Evolutionary conservation across 2,797 vertebrate species (phyloP).

Genomic region (Parauchenoglanis ngamensis): DNA sequence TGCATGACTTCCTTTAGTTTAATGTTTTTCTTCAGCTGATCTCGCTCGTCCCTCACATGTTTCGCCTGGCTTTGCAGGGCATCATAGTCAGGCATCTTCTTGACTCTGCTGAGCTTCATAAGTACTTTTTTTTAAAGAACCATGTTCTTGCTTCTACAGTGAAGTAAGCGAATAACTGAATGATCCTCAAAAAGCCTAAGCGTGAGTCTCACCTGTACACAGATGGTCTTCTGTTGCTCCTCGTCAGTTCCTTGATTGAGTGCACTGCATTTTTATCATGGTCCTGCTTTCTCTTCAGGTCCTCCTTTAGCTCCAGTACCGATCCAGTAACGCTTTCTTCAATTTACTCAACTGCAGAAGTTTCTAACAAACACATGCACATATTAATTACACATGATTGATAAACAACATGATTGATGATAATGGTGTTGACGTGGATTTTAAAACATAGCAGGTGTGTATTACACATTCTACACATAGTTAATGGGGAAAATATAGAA

Average conservation of each 20-base stretch:
- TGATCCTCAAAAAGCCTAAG: neutral
- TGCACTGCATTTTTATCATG: neutral
- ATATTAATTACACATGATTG: neutral
- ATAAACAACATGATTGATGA: too few relatives aligned
- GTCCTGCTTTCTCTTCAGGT: neutral
- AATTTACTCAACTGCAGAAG: neutral
- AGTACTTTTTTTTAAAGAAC: neutral
- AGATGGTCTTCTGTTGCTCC: neutral
- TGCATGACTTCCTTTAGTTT: neutral
- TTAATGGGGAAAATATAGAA: too few relatives aligned
- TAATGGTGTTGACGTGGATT: neutral
- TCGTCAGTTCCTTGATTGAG: neutral
- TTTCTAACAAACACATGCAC: neutral
- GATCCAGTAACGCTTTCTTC: neutral
- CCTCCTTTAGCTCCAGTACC: neutral
- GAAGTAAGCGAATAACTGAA: neutral
- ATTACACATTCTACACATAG: too few relatives aligned
- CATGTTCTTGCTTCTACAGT: neutral
- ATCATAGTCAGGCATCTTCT: neutral
- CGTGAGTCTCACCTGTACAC: neutral
- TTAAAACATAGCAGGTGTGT: neutral
- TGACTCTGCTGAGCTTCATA: neutral
- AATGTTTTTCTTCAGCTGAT: neutral
- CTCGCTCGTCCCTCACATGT: neutral
- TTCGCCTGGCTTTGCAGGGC: neutral